These are phyloP conservation scores for Eilema caniola DNA, from an alignment of 2,888 invertebrate species.

Conservation along the genomic window DNA sequence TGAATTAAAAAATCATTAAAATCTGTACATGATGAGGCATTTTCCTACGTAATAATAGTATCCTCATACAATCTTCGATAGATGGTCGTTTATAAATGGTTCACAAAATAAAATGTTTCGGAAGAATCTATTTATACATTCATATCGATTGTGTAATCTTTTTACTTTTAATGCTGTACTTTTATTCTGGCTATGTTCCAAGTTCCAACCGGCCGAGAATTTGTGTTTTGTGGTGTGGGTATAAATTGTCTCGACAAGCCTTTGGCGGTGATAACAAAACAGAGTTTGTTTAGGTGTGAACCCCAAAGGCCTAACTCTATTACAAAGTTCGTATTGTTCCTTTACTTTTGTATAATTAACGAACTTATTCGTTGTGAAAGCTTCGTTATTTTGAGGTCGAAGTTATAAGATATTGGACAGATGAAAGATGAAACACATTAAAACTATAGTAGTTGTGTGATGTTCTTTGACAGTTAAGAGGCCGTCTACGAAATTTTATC, in stretches of 20 bases:
- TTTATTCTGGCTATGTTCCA: slow-evolving; percentile 45
- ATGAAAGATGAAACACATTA: slow-evolving; percentile 16
- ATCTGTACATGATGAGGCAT: background rate
- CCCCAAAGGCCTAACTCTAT: slow-evolving; percentile 46
- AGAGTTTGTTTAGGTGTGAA: slow-evolving; percentile 49
- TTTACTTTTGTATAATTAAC: slow-evolving; percentile 49
- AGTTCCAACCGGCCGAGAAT: slow-evolving; percentile 36
- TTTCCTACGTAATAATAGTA: background rate
- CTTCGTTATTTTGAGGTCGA: slow-evolving; percentile 28
- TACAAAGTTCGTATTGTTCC: slow-evolving; percentile 44
- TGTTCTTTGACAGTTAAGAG: background rate
- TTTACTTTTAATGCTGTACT: slow-evolving; percentile 42
- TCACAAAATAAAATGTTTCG: background rate
- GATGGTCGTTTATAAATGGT: background rate
- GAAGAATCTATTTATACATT: slow-evolving; percentile 14
- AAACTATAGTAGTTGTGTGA: background rate
- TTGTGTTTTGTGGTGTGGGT: slow-evolving; percentile 22
- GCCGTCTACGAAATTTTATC: too few species aligned
- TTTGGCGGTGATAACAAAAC: slow-evolving; percentile 41
- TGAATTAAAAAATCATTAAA: background rate
- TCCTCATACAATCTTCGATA: background rate
- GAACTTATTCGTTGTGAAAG: slow-evolving; percentile 42
- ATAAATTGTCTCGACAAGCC: slow-evolving; percentile 29
- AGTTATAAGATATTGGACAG: slow-evolving; percentile 11
- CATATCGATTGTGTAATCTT: slow-evolving; percentile 29